Percentiles rank a stretch among this genome's conserved stretches.
These are phyloP conservation scores for Nebria salina DNA, from an alignment of 2,888 invertebrate species.

Conservation along the genomic window DNA sequence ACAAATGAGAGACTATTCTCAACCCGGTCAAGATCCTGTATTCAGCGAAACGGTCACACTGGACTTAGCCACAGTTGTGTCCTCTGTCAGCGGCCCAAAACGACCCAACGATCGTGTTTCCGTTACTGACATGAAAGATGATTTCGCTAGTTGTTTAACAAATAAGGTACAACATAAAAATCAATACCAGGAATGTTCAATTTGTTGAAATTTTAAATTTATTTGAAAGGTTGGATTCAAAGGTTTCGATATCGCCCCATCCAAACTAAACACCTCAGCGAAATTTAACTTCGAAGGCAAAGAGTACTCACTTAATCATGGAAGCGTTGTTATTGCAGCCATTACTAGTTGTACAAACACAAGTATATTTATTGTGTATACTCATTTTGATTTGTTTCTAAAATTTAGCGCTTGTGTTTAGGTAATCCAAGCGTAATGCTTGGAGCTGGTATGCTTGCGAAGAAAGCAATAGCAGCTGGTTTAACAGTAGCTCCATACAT, in stretches of 20 bases:
- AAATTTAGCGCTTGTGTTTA: slow-evolving; percentile 9
- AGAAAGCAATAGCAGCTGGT: slow-evolving; percentile 93
- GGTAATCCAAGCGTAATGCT: slow-evolving; percentile 96
- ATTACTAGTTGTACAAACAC: slow-evolving; percentile 99
- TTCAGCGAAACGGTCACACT: slow-evolving; percentile 87
- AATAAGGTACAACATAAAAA: slow-evolving; percentile 74
- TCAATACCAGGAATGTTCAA: slow-evolving; percentile 49
- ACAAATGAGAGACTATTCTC: slow-evolving; percentile 84
- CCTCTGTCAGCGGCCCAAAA: slow-evolving; percentile 97
- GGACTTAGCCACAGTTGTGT: slow-evolving; percentile 88
- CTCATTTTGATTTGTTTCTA: neutral
- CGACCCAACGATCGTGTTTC: slow-evolving; percentile 96
- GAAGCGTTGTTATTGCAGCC: slow-evolving; percentile 96
- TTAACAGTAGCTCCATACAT: slow-evolving; percentile 90
- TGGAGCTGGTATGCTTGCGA: slow-evolving; percentile 91
- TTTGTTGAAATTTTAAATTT: too few species aligned
- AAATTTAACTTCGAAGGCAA: slow-evolving; percentile 84
- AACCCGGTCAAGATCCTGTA: slow-evolving; percentile 80
- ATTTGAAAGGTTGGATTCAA: slow-evolving; percentile 83
- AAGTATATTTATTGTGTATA: slow-evolving; percentile 61
- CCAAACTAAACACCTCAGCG: slow-evolving; percentile 71
- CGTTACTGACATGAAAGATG: slow-evolving; percentile 87
- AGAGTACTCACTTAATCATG: slow-evolving; percentile 83
- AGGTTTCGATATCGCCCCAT: slow-evolving; percentile 82
- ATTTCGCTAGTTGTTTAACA: slow-evolving; percentile 85